These are phyloP conservation scores for Lapara coniferarum DNA, from an alignment of 2,888 invertebrate species.

Conservation along the genomic window DNA sequence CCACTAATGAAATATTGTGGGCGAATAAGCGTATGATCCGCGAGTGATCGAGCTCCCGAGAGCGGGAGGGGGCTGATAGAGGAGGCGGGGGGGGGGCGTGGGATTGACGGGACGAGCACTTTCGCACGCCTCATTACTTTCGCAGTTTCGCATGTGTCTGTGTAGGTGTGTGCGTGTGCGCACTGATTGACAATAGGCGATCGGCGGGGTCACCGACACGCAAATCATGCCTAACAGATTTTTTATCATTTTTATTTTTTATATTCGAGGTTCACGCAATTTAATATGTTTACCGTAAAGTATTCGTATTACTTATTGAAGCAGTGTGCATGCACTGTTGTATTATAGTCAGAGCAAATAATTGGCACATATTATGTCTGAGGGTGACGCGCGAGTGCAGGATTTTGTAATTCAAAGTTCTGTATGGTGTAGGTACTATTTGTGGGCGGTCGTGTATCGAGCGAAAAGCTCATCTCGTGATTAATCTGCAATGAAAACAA, in stretches of 20 bases:
- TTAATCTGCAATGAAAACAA: no score
- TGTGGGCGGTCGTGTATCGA: no score
- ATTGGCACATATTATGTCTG: no score
- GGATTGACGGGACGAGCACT: conserved; percentile 12
- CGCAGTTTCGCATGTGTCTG: conserved; percentile 8
- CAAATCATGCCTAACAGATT: background rate
- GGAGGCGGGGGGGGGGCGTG: background rate
- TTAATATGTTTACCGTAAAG: no score
- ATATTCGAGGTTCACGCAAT: background rate
- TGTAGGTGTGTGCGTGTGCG: background rate
- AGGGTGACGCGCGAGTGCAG: no score
- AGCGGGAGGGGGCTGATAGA: background rate
- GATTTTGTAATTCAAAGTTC: no score
- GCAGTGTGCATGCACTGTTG: background rate
- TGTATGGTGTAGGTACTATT: no score
- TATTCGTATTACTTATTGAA: background rate
- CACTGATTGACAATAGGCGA: background rate
- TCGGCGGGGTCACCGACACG: background rate
- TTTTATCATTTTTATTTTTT: background rate
- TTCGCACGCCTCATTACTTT: conserved; percentile 19
- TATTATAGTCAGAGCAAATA: no score
- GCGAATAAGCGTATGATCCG: no score
- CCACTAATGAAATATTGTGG: no score
- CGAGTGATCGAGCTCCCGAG: background rate
- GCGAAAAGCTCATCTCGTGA: no score